Conservation (phyloP, 1,140 invertebrate species). For the Rhopalosiphum maidis region DNA sequence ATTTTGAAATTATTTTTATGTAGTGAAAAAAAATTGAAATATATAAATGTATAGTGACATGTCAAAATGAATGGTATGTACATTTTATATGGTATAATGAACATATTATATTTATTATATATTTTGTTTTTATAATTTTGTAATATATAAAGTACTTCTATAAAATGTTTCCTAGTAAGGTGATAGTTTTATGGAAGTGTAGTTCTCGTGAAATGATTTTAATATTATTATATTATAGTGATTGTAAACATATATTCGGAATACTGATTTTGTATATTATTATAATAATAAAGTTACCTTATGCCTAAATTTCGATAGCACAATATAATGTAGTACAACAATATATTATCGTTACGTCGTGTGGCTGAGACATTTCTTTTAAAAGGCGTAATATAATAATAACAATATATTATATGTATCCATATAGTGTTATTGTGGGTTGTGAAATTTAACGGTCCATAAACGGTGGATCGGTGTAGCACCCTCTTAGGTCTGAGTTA, state of each 20-base stretch:
- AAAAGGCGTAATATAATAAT: not conserved
- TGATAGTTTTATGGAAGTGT: not conserved
- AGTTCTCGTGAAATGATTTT: not conserved
- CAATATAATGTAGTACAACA: too few species aligned
- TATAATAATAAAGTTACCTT: not conserved
- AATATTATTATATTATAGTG: not conserved
- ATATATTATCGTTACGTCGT: not conserved
- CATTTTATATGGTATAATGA: too few species aligned
- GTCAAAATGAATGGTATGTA: too few species aligned
- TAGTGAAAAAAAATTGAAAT: not conserved
- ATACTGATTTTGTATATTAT: not conserved
- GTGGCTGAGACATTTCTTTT: not conserved
- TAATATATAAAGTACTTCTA: too few species aligned
- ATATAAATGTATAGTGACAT: too few species aligned
- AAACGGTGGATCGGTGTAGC: not conserved
- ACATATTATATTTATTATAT: too few species aligned
- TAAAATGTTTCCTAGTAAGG: not conserved
- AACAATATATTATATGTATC: not conserved
- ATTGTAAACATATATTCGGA: not conserved
- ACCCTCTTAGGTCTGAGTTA: not conserved
- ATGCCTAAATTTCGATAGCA: not conserved
- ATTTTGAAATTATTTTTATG: not conserved
- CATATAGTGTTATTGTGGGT: not conserved
- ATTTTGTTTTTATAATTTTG: not conserved
- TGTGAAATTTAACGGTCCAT: not conserved